Percentiles rank a stretch among this genome's conserved stretches.
Evolutionary conservation across 2,888 invertebrate genomes (phyloP).

Genomic region (Charanyca ferruginea): DNA sequence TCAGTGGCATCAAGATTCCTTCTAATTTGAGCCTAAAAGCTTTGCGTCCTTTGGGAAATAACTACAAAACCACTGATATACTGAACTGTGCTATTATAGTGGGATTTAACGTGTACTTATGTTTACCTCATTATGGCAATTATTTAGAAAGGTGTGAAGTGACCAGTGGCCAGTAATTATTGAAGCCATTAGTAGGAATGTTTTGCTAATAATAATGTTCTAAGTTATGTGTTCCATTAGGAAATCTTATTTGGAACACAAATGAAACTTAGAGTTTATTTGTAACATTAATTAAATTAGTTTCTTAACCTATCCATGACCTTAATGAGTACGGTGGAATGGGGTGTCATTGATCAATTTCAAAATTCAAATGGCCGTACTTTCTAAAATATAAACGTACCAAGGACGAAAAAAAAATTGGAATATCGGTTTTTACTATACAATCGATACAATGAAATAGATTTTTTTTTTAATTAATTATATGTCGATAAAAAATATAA

Average conservation of each 20-base stretch:
- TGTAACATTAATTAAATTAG: neutral
- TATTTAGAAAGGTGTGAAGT: slow-evolving; percentile 50
- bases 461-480: too few relatives aligned
- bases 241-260: slow-evolving; percentile 15
- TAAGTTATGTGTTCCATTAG: neutral
- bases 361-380: too few relatives aligned
- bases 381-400: too few relatives aligned
- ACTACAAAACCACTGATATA: slow-evolving; percentile 49
- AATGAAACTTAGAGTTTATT: slow-evolving; percentile 9
- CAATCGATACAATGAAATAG: too few relatives aligned
- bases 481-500: too few relatives aligned
- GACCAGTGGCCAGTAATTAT: slow-evolving; percentile 8
- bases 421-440: too few relatives aligned
- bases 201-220: neutral
- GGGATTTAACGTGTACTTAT: slow-evolving; percentile 17
- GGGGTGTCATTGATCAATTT: too few relatives aligned
- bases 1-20: slow-evolving; percentile 52
- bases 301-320: neutral
- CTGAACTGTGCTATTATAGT: slow-evolving; percentile 11
- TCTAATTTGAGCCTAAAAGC: slow-evolving; percentile 64
- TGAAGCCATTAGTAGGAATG: slow-evolving; percentile 10
- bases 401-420: too few relatives aligned
- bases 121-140: slow-evolving; percentile 45
- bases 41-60: slow-evolving; percentile 60
- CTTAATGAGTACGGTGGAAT: too few relatives aligned